Evolutionary conservation across 2,797 vertebrate species (phyloP), one percentile per base, ranked within the genome.

Genomic region (Chrysocyon brachyurus): DNA sequence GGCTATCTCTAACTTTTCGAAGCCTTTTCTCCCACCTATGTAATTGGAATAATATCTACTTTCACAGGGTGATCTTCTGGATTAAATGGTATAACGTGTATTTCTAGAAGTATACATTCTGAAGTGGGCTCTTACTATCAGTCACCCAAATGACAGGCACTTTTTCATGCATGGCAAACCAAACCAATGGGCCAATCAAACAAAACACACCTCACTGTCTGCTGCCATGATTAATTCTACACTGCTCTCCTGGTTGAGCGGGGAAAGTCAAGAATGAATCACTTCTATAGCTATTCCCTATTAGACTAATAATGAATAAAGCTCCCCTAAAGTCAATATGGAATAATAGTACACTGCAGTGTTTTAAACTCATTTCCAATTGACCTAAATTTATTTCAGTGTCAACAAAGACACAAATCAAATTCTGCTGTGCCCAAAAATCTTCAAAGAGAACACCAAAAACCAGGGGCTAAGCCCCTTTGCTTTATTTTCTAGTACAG

Each of bases 401-500:
- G 33, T 91, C 90, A 97, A 72, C n/a, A 96, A 54, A 93, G 73
- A 94, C 61, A 92, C 26, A 90, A 91, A 81, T 68, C 54, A 70
- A 88, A 94, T 14, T 93, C 63, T 73, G 75, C 54, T 94, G 56
- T 52, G 73, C 33, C 68, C 49, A 52, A 66, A 85, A 94, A 93
- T 91, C 64, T 95, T 97, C 87, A 88, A 91, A 93, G 46, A 85
- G 72, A 96, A 92, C 68, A 97, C 46, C 4, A n/a, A 92, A 79
- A 88, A 56, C 85, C 94, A 86, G 87, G 56, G 82, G 11, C 57
- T 92, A 88, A 96, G 54, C 52, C 73, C 40, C 46, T 92, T 79
- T 87, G 83, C 73, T 97, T 63, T 92, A 66, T 88, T 92, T 97
- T 84, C 96, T 72, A 95, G 90, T 59, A 97, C 78, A 96, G 83